phyloP scores from a whole-genome alignment of 2,888 invertebrate species.

The Epistrophe eligans region DNA sequence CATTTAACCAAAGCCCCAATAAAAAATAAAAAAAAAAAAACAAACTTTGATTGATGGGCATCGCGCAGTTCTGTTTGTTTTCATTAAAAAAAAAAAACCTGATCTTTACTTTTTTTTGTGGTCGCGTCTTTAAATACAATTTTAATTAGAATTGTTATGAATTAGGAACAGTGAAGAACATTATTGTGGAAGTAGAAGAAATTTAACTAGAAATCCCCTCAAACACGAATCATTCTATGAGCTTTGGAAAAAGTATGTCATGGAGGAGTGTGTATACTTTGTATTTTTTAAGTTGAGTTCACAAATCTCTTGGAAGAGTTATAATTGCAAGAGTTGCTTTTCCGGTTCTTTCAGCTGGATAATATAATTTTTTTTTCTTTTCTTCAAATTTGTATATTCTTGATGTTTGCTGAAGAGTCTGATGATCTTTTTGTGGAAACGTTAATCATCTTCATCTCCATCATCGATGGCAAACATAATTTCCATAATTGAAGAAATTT shows the following conservation, averaged over 20 bases:
- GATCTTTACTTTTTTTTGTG: constrained; percentile 13
- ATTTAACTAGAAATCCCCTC: constrained; percentile 26
- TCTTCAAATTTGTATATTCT: not conserved
- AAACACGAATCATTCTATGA: constrained; percentile 20
- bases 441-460: constrained; percentile 27
- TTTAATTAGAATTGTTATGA: constrained; percentile 39
- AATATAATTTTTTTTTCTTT: not conserved
- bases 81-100: constrained; percentile 16
- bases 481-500: constrained; percentile 44
- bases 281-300: constrained; percentile 8
- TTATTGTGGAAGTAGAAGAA: constrained; percentile 28
- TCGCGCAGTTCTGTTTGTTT: constrained; percentile 55
- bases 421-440: not conserved
- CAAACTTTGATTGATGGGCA: constrained; percentile 63
- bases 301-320: constrained; percentile 40
- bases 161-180: not conserved
- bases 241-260: constrained; percentile 29
- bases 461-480: constrained; percentile 36
- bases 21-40: not conserved
- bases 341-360: constrained; percentile 39
- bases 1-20: constrained; percentile 47
- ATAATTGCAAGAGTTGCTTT: constrained; percentile 48
- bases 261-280: constrained; percentile 33
- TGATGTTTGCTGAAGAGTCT: not conserved
- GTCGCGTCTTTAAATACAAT: constrained; percentile 25